Conservation (phyloP, 2,888 invertebrate species). For the Euplexia lucipara region DNA sequence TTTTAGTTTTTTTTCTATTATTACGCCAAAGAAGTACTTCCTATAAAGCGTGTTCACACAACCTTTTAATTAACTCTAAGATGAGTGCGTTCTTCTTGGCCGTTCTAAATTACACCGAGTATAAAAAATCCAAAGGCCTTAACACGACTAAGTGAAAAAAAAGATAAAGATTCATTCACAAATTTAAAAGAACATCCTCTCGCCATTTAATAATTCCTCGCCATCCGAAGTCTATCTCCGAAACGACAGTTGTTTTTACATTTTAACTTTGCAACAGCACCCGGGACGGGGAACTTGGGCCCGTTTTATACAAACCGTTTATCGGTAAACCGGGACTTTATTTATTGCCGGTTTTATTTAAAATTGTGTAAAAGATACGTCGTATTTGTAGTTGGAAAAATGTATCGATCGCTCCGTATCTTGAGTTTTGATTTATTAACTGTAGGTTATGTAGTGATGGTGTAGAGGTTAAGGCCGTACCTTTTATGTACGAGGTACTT, state of each 20-base stretch:
- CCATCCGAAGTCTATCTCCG: conserved; percentile 36
- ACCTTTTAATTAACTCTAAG: no score
- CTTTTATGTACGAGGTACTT: no score
- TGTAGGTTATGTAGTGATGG: no score
- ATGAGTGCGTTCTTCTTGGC: no score
- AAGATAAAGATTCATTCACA: neutral
- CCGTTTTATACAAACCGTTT: conserved; percentile 46
- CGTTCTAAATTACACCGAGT: no score
- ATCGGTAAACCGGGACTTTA: conserved; percentile 42
- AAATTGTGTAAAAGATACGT: conserved; percentile 41
- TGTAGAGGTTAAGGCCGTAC: no score
- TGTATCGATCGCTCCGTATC: conserved; percentile 16
- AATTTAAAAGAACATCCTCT: conserved; percentile 23
- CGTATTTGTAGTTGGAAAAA: conserved; percentile 10
- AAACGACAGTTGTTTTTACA: conserved; percentile 50
- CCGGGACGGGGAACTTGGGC: conserved; percentile 30
- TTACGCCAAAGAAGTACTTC: no score
- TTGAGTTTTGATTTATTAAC: conserved; percentile 33
- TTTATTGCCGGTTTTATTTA: conserved; percentile 52
- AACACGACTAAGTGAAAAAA: conserved; percentile 12
- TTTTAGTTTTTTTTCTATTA: no score
- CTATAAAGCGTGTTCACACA: no score
- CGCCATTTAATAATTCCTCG: conserved; percentile 40
- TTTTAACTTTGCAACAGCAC: conserved; percentile 47
- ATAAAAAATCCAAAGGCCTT: neutral